Evolutionary conservation across 2,888 invertebrate species (phyloP), one percentile per base, ranked within the genome.

Genomic region (Andricus quercusramuli): DNA sequence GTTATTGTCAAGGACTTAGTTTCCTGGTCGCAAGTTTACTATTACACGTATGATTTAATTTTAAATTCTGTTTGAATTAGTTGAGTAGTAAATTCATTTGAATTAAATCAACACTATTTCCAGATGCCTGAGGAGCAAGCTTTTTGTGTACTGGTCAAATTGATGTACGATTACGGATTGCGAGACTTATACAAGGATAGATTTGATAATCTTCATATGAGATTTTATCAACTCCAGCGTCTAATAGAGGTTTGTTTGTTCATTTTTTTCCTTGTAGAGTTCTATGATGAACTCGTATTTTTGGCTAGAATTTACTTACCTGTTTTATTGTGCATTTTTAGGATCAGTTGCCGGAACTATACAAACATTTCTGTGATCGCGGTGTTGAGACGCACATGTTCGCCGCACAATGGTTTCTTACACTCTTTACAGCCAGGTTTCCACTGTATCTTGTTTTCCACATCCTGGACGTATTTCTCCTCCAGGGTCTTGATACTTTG

Each of bases 111-210:
- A 62, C 62, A 68, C 25, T 80, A 77, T 67, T 78, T 93, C 84
- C 92, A 99, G 98, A 99, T 99, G 99, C 99, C 99, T 0, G 99
- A 99, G 93, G 99, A 99, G 92, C 99, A 99, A 94, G 98, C 99
- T 0, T 99, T 99, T 93, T 98, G 98, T 91, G 97, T 99, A 22
- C 93, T 99, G 79, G 98, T 99, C 2, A 97, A 98, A 86, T 95
- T 99, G 32, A 99, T 99, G 99, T 99, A 98, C 92, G 97, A 98
- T 80, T 99, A 99, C 91, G 97, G 97, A 0, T 93, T 99, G 79
- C 95, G 99, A 56, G 98, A 99, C 93, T 94, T 99, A 70, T 99
- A 99, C 93, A 98, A 98, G 92, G 98, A 98, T 86, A 98, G 99
- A 74, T 99, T 99, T 92, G 99, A 99, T 93, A 97, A 97, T 87